Conservation (phyloP, 2,113 vertebrate species). For the Cyanoderma ruficeps region DNA sequence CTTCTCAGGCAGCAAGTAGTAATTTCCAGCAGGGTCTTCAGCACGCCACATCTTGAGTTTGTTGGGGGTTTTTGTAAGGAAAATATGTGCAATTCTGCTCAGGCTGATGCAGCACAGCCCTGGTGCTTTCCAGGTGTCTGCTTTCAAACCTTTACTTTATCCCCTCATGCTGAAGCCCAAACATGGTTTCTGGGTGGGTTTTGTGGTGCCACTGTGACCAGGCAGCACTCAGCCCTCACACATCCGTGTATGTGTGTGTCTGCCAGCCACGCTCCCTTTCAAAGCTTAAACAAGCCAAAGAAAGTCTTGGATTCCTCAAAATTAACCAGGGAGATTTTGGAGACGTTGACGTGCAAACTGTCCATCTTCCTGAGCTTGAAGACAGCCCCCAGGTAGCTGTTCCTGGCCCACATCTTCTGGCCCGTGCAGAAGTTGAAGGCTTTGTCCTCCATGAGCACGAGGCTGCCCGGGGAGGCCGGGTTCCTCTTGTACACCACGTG, state of each 20-base stretch:
- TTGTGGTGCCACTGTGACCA: not conserved
- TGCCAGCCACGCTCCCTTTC: not conserved
- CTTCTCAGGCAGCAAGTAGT: slow-evolving; percentile 46
- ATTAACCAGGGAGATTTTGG: slow-evolving; percentile 62
- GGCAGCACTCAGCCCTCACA: not conserved
- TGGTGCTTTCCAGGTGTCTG: not conserved
- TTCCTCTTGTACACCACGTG: slow-evolving; percentile 79
- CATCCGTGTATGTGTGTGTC: fast-evolving
- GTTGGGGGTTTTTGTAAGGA: not conserved
- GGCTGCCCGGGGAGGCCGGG: slow-evolving; percentile 1
- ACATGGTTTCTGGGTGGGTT: not conserved
- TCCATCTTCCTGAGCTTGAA: slow-evolving; percentile 73
- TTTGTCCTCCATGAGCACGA: slow-evolving; percentile 76
- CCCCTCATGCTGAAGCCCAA: not conserved
- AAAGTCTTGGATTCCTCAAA: slow-evolving; percentile 79
- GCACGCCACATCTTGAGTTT: not conserved
- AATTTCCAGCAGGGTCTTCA: not conserved
- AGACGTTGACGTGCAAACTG: slow-evolving; percentile 74
- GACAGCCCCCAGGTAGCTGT: slow-evolving; percentile 77
- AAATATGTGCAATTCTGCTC: not conserved
- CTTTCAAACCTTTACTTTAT: not conserved
- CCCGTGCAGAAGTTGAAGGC: slow-evolving; percentile 54
- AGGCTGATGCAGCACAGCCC: not conserved
- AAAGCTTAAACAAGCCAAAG: slow-evolving; percentile 80
- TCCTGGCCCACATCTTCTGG: slow-evolving; percentile 65